Base-by-base conservation (phyloP, 2,888 invertebrate genomes). In the Litoditis marina region DNA sequence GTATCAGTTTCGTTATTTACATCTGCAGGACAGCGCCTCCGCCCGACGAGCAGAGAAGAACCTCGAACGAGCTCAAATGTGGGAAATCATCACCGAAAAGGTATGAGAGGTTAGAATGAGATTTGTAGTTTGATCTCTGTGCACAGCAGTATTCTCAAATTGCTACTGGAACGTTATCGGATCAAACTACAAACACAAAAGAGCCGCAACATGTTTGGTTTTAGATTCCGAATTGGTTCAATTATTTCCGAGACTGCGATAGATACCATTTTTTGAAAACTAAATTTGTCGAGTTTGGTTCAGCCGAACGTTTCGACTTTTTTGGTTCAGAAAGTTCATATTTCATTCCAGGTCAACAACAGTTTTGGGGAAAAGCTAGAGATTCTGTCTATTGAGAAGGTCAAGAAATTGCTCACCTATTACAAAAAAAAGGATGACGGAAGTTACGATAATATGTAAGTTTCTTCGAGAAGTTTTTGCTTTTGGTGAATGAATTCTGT, bases 371-470 rank as follows among this genome's bases (percentile, higher is more conserved):
- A 54, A 3, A 36, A 28, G 28, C 32, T 70, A 36, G 63, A 68
- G 31, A 42, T 50, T 30, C 54, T 67, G 34, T 52, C 63, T 6
- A 47, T 63, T 6, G 60, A 60, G 7, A 59, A 63, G 36, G 63
- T 60, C 42, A 61, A 65, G 27, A 71, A 71, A 50, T 51, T 68
- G 13, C 50, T 65, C 25, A 67, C 68, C 22, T 71, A 71, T 49
- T 71, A 65, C 39, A 67, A 67, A 39, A 67, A 67, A 44, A 67
- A 67, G 32, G 66, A 67, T 19, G 66, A 67, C 25, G 66, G 66
- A 6, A 60, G 57, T 31, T 67, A 63, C 30, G 66, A 67, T 34
- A 67, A 60, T 42, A 53, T 65, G 58, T 67, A 13, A 19, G 67
- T 59, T 25, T 8, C 34, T 6, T 27, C 16, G 27, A 11, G 7